Conservation (phyloP, 1,140 invertebrate genomes). For the Ericerus pela region DNA sequence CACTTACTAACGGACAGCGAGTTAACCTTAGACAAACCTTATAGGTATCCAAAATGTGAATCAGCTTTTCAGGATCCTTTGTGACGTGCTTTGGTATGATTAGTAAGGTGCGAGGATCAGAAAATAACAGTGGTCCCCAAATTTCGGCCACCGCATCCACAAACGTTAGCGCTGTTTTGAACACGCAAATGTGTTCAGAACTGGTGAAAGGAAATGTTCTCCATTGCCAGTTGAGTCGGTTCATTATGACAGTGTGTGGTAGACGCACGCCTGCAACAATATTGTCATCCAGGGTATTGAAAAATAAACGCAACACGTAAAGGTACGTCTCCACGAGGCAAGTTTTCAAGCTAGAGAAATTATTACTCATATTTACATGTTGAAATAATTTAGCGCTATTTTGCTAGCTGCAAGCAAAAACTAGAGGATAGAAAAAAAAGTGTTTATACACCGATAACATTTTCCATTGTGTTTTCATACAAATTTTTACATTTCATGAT, state of each 20-base stretch:
- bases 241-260: constrained; percentile 59
- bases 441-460: no score
- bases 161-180: constrained; percentile 77
- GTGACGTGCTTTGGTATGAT: constrained; percentile 53
- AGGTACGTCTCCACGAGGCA: no score
- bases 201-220: constrained; percentile 48
- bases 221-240: constrained; percentile 74
- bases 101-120: constrained; percentile 37
- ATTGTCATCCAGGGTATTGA: no score
- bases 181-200: constrained; percentile 52
- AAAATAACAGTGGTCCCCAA: constrained; percentile 64
- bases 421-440: no score
- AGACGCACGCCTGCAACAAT: constrained; percentile 51
- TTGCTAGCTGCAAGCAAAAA: no score
- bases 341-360: no score
- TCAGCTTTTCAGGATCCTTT: constrained; percentile 55
- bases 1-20: no score
- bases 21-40: constrained; percentile 36
- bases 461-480: no score
- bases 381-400: no score
- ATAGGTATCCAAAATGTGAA: constrained; percentile 47
- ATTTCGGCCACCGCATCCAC: constrained; percentile 76
- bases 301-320: no score
- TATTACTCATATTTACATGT: no score
- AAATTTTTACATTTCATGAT: no score